These are phyloP conservation scores for Drosophila sp. DNA, from an alignment of 1,140 invertebrate genomes.

Conservation along the genomic window DNA sequence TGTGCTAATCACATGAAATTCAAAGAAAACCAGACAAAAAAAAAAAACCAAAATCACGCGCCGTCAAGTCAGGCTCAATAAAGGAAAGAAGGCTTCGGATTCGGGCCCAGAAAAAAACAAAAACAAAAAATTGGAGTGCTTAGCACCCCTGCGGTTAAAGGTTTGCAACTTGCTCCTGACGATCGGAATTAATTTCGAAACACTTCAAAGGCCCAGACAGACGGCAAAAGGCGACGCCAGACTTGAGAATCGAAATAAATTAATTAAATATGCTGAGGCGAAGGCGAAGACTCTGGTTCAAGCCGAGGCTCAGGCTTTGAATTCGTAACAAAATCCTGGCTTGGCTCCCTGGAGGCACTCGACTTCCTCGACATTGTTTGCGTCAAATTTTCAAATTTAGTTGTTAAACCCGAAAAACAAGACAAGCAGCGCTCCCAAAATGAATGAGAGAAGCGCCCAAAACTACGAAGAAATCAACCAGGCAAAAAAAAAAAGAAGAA, in stretches of 20 bases:
- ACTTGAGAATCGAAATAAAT: constrained; percentile 69
- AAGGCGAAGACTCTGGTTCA: constrained; percentile 6
- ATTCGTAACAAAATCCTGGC: constrained; percentile 24
- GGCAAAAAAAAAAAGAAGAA: constrained; percentile 40
- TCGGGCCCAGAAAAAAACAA: background rate
- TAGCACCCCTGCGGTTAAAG: constrained; percentile 65
- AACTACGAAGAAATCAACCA: constrained; percentile 1
- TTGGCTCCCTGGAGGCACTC: constrained; percentile 56
- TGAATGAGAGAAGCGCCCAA: constrained; percentile 38
- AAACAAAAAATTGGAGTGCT: constrained; percentile 60
- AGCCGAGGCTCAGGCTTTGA: constrained; percentile 3
- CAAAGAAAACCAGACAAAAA: constrained; percentile 30
- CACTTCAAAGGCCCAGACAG: constrained; percentile 71
- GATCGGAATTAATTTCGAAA: constrained; percentile 80
- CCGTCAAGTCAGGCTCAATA: constrained; percentile 46
- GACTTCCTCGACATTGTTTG: constrained; percentile 66
- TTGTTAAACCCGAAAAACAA: constrained; percentile 81
- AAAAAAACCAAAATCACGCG: constrained; percentile 64
- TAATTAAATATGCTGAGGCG: constrained; percentile 76
- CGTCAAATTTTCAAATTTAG: constrained; percentile 81
- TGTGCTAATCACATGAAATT: constrained; percentile 79
- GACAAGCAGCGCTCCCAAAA: constrained; percentile 57
- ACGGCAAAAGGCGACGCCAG: constrained; percentile 45
- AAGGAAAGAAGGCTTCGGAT: constrained; percentile 35
- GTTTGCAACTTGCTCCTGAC: constrained; percentile 43